Evolutionary conservation across 1,140 invertebrate genomes (phyloP).

Genomic region (Drosophila serrata): DNA sequence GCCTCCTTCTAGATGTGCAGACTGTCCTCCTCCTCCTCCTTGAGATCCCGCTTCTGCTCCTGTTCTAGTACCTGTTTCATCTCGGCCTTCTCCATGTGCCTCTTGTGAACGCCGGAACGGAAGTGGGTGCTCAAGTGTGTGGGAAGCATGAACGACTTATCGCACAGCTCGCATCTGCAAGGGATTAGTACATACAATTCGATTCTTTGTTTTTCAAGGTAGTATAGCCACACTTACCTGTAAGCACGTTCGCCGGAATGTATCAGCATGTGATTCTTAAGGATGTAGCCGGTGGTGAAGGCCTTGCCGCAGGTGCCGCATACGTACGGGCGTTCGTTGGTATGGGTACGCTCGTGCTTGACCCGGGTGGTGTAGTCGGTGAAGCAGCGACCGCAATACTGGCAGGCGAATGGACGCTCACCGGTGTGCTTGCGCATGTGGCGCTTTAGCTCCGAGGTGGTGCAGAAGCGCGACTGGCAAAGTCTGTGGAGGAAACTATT

Average conservation of each 20-base stretch:
- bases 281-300: constrained; percentile 86
- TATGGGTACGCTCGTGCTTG: constrained; percentile 86
- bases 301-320: constrained; percentile 87
- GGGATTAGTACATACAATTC: neutral
- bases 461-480: constrained; percentile 77
- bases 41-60: constrained; percentile 61
- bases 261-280: constrained; percentile 77
- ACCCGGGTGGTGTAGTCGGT: constrained; percentile 76
- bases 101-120: constrained; percentile 68
- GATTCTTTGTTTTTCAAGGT: neutral
- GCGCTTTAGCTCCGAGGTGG: constrained; percentile 74
- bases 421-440: constrained; percentile 77
- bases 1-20: constrained; percentile 51
- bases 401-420: constrained; percentile 71
- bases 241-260: constrained; percentile 77
- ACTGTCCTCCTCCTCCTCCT: constrained; percentile 71
- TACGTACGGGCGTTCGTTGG: constrained; percentile 87
- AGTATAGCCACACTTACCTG: constrained; percentile 34
- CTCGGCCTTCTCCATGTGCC: constrained; percentile 84
- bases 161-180: constrained; percentile 69
- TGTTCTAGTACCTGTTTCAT: constrained; percentile 86
- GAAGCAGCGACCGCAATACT: constrained; percentile 74
- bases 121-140: constrained; percentile 74
- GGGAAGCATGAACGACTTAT: constrained; percentile 74
- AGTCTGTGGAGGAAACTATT: constrained; percentile 42